A percentile compares a stretch with the other conserved stretches of the same genome.
Conservation (phyloP, 2,797 vertebrate genomes). For the Myotis findleyi region DNA sequence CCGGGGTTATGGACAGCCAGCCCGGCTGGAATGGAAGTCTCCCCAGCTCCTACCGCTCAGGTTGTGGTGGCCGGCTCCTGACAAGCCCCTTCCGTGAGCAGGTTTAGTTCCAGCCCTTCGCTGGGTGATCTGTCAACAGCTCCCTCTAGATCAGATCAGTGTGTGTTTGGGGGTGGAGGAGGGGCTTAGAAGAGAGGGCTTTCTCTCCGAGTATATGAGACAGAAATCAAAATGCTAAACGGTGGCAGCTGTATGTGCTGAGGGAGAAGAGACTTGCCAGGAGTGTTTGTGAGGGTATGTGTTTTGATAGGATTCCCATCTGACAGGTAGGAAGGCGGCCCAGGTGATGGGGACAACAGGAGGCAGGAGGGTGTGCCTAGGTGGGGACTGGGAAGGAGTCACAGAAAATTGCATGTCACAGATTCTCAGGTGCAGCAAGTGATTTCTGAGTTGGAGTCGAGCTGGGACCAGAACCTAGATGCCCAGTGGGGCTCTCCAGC, state of each 20-base stretch:
- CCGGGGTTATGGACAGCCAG: background rate
- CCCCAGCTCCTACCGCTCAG: background rate
- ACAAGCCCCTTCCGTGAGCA: background rate
- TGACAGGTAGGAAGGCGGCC: background rate
- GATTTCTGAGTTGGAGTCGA: constrained; percentile 40
- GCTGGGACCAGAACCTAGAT: background rate
- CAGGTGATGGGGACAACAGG: background rate
- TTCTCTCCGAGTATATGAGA: background rate
- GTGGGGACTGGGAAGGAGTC: background rate
- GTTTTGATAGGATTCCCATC: background rate
- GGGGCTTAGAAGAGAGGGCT: background rate
- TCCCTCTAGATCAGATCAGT: background rate
- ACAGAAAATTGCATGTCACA: background rate
- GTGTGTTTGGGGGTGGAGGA: background rate
- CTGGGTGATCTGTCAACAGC: background rate
- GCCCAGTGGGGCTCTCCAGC: background rate
- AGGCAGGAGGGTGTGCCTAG: background rate
- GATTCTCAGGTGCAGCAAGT: background rate
- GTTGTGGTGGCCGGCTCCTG: background rate
- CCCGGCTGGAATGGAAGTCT: background rate
- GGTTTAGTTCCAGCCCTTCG: background rate
- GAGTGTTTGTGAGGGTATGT: background rate
- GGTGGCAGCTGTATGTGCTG: background rate
- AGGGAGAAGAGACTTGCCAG: background rate
- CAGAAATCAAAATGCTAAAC: background rate